A percentile compares a stretch with the other conserved stretches of the same genome.
Evolutionary conservation across 2,797 vertebrate species (phyloP).

Genomic region (Paguma larvata): DNA sequence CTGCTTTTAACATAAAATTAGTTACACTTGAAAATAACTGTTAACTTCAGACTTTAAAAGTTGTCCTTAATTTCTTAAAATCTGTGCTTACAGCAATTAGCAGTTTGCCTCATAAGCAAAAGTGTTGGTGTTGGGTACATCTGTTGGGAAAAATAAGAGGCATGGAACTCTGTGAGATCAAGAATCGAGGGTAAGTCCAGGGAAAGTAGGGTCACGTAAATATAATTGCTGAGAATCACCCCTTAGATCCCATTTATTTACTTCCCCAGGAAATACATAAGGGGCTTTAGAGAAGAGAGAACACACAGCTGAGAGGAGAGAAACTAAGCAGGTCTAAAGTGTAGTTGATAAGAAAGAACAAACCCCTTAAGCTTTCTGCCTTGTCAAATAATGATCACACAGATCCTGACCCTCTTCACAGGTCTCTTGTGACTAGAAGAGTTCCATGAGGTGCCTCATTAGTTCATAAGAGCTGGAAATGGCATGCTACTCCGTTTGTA

Average conservation of each 20-base stretch:
- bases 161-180: constrained; percentile 73
- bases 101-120: constrained; percentile 58
- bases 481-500: not conserved
- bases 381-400: constrained; percentile 66
- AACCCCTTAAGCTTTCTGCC: constrained; percentile 32
- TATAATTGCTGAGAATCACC: constrained; percentile 70
- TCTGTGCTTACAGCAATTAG: constrained; percentile 62
- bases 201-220: constrained; percentile 55
- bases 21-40: constrained; percentile 47
- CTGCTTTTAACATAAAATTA: not conserved
- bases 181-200: constrained; percentile 58
- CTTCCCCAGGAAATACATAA: constrained; percentile 31
- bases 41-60: constrained; percentile 64
- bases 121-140: constrained; percentile 46
- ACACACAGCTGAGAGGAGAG: constrained; percentile 56
- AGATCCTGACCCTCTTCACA: constrained; percentile 37
- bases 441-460: constrained; percentile 45
- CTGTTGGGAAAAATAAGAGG: constrained; percentile 19
- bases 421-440: constrained; percentile 5
- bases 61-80: constrained; percentile 49
- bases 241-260: constrained; percentile 67
- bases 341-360: constrained; percentile 55
- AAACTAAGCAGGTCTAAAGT: constrained; percentile 52
- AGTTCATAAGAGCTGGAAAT: constrained; percentile 18
- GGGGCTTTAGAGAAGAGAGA: constrained; percentile 61